Conservation (phyloP, 2,113 vertebrate species). For the Ochotona princeps region DNA sequence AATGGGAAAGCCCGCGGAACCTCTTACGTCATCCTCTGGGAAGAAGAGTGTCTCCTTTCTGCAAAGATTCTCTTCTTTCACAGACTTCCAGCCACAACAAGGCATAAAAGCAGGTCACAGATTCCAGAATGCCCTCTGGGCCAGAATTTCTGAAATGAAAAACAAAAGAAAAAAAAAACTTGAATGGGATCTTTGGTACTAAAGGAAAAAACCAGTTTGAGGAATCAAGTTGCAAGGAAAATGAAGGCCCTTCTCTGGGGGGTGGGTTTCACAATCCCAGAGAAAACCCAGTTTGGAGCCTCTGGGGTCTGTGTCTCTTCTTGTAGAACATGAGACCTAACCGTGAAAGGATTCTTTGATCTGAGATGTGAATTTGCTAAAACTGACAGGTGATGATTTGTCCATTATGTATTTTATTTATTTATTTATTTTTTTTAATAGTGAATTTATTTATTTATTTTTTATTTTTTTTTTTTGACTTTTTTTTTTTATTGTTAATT, state of each 20-base stretch:
- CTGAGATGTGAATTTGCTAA: neutral
- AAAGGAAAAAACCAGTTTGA: neutral
- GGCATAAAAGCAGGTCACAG: neutral
- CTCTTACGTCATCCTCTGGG: neutral
- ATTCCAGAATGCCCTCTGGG: neutral
- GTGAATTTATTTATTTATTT: too few species aligned
- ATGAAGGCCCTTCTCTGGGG: neutral
- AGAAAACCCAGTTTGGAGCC: neutral
- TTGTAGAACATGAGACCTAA: slow-evolving; percentile 3
- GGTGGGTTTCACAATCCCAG: neutral
- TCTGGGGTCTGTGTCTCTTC: neutral
- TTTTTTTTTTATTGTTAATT: too few species aligned
- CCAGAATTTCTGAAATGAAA: neutral
- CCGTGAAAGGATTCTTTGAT: neutral
- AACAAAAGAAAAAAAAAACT: neutral
- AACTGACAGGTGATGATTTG: neutral
- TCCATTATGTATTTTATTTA: neutral
- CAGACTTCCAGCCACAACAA: neutral
- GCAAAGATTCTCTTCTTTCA: neutral
- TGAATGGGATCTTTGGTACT: neutral
- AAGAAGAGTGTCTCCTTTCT: neutral
- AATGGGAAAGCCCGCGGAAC: neutral
- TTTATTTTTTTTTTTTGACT: too few species aligned
- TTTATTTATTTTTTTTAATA: too few species aligned
- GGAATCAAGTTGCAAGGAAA: neutral